Base-by-base conservation (phyloP, 2,797 vertebrate species). In the Peromyscus aztecus region DNA sequence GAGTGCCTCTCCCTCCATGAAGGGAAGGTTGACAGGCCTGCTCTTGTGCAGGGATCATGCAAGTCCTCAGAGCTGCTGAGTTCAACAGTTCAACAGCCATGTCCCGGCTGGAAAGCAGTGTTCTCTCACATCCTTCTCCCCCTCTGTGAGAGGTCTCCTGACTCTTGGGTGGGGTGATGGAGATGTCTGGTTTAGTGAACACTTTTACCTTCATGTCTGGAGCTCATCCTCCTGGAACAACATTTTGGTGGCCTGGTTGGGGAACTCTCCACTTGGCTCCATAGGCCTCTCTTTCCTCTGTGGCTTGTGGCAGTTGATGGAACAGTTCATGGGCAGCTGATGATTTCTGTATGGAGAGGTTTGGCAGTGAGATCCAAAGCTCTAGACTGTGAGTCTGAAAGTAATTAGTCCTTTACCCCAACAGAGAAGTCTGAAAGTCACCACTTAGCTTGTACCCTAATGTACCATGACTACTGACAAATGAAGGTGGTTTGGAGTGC, bases 61-160 rank as follows among this genome's bases (percentile, higher is more conserved):
- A 43, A 5, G 24, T 13, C 0, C 37, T 27, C 73, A 27, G 40
- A 27, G 0, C 40, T 29, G 23, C 73, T 43, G 73, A 43, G 40
- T 43, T 43, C 23, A 43, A 4, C 23, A 75, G 23, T 43, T 24
- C 80, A 31, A 7, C 59, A 46, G 24, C 27, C 37, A 14, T 43
- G 61, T 23, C 61, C 7, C 17, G 57, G 5, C 61, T 34, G 10
- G 40, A 43, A 40, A 17, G 1, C 29, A 34, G 17, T 0, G 1
- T 46, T 34, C 61, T 65, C 40, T 46, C 21, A 34, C 10, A 46
- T 46, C 46, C 46, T 7, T 46, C 9, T 7, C 9, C 61, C 40
- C 59, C 0, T 3, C 6, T 2, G 31, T 19, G 43, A 11, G 34
- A 2, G 0, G 17, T 34, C 23, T 23, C 37, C 17, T n/a, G 82